Base-by-base conservation (phyloP, 2,797 vertebrate species). In the Paedocypris micromegethes region DNA sequence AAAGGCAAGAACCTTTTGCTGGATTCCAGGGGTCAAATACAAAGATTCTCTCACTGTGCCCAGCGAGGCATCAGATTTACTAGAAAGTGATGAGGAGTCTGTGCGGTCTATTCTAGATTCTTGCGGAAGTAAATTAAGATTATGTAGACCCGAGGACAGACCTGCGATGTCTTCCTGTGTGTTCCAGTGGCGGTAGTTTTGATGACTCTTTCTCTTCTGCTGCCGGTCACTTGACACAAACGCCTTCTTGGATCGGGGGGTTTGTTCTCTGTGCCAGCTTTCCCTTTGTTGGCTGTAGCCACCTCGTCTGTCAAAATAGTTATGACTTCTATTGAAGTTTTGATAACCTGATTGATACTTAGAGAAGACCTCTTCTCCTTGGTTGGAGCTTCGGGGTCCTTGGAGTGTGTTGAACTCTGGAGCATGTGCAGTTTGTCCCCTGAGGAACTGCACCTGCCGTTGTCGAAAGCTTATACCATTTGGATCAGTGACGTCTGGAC, bases 391-490 rank as follows among this genome's bases (percentile, higher is more conserved):
- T 47, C 64, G 49, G 6, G 66, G 41, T 45, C 1, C 54, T 57
- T 9, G 52, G 9, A 53, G 60, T 1, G 3, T 5, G 74, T 78
- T 82, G 67, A 79, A 85, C 2, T 84, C 79, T 0, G 91, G 88
- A 0, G 83, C 87, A 64, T 89, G 87, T 0, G 77, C 1, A 48
- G 63, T 76, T 40, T 58, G 81, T 43, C 92, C 91, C 37, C 77
- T 71, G 1, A 92, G 86, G 70, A 93, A 91, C 38, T 86, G 84
- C 63, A 80, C 64, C 80, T 93, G 93, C 63, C 85, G 86, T 45
- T 72, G 77, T 2, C 9, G 82, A 77, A 93, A 90, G 49, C 70
- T 51, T 46, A 75, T 71, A 63, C 64, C 65, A 78, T 80, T 76
- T n/a, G 43, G 68, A 5, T 51, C 2, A 6, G 70, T 55, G 66